Conservation (phyloP, 2,888 invertebrate species). For the Polyploca ridens region DNA sequence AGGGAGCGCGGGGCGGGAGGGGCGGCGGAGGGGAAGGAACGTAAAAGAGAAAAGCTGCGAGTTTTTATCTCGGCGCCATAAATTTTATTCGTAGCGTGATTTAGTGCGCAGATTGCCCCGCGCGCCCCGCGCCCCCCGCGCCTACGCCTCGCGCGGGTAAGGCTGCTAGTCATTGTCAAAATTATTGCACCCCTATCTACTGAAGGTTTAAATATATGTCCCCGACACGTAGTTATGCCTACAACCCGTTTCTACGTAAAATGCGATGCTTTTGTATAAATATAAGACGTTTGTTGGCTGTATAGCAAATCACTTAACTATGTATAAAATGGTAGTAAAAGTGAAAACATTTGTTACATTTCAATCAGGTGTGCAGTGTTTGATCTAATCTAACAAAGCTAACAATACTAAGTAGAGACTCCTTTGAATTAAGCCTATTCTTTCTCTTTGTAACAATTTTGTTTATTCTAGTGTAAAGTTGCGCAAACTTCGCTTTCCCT, state of each 20-base stretch:
- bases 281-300: slow-evolving; percentile 49
- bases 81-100: slow-evolving; percentile 86
- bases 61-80: slow-evolving; percentile 86
- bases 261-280: slow-evolving; percentile 51
- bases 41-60: slow-evolving; percentile 86
- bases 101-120: slow-evolving; percentile 85
- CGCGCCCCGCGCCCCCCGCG: slow-evolving; percentile 68
- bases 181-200: slow-evolving; percentile 85
- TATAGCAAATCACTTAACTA: background rate
- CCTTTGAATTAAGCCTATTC: slow-evolving; percentile 48
- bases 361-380: slow-evolving; percentile 30
- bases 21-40: slow-evolving; percentile 71
- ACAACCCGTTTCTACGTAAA: slow-evolving; percentile 67
- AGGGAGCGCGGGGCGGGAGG: slow-evolving; percentile 44
- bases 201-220: slow-evolving; percentile 84
- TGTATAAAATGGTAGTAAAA: slow-evolving; percentile 26
- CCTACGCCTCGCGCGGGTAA: slow-evolving; percentile 81
- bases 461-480: slow-evolving; percentile 61
- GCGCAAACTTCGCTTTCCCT: slow-evolving; percentile 66
- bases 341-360: slow-evolving; percentile 28
- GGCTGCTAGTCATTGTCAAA: slow-evolving; percentile 85
- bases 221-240: slow-evolving; percentile 78
- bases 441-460: slow-evolving; percentile 51
- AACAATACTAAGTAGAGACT: slow-evolving; percentile 31
- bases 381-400: slow-evolving; percentile 28